phyloP scores from a whole-genome alignment of 2,113 vertebrate species.

The Neogale vison region DNA sequence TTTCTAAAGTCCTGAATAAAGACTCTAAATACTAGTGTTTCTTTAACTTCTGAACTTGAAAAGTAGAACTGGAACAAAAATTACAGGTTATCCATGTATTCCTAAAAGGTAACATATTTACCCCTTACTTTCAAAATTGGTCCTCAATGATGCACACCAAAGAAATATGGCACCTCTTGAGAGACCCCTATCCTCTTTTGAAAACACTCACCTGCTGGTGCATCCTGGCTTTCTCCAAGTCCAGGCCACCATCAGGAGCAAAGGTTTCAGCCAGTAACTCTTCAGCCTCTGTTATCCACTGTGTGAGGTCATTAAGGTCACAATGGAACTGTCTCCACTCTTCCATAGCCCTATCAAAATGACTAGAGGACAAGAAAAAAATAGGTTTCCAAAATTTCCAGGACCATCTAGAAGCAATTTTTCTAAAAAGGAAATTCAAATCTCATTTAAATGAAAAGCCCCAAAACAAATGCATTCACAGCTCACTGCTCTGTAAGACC shows the following conservation, averaged over 20 bases:
- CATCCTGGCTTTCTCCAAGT: constrained; percentile 84
- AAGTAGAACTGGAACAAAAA: not conserved
- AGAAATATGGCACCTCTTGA: not conserved
- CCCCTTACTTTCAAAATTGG: not conserved
- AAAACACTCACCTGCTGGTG: constrained; percentile 90
- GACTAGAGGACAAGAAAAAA: constrained; percentile 81
- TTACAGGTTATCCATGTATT: not conserved
- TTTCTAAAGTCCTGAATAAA: not conserved
- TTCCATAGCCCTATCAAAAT: constrained; percentile 90
- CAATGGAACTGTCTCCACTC: constrained; percentile 95
- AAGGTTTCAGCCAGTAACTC: constrained; percentile 84
- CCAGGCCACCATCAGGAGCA: constrained; percentile 85
- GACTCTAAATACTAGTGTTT: not conserved
- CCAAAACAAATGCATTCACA: not conserved
- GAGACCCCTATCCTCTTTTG: not conserved
- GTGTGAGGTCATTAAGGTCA: constrained; percentile 91
- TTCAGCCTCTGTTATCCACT: constrained; percentile 92
- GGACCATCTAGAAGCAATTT: not conserved
- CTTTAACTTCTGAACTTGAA: not conserved
- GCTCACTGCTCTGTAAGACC: not conserved
- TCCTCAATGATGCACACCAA: not conserved
- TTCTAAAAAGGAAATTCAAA: not conserved
- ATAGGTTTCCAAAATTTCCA: not conserved
- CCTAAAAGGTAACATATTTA: not conserved
- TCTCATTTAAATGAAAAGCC: not conserved